Evolutionary conservation across 2,113 vertebrate genomes (phyloP).

Genomic region (Vireo altiloquus): DNA sequence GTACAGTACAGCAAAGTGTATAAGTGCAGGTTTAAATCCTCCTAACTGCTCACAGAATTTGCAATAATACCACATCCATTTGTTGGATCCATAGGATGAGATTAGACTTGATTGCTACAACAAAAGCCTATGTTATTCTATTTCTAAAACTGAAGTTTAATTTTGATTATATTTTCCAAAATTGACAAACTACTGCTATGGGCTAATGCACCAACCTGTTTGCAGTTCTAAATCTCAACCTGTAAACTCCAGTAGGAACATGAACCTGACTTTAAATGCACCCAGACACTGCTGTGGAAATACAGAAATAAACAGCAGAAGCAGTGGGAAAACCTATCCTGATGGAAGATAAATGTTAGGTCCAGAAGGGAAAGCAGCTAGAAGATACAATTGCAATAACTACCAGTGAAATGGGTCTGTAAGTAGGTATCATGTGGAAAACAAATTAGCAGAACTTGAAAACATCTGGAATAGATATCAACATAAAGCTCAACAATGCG

Average conservation of each 20-base stretch:
- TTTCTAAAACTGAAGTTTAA: neutral
- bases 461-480: constrained; percentile 58
- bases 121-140: neutral
- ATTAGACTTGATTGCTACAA: neutral
- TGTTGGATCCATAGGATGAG: neutral
- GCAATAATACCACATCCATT: neutral
- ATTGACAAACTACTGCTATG: rapidly evolving
- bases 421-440: constrained; percentile 44
- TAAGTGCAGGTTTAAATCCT: neutral
- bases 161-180: neutral
- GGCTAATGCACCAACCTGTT: neutral
- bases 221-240: neutral
- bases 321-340: constrained; percentile 9
- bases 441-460: constrained; percentile 50
- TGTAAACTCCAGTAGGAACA: neutral
- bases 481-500: constrained; percentile 11
- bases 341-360: constrained; percentile 15
- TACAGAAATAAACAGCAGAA: constrained; percentile 5
- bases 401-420: constrained; percentile 28
- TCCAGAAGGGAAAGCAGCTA: neutral
- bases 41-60: neutral
- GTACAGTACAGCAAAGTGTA: neutral
- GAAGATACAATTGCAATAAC: constrained; percentile 18
- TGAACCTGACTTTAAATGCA: neutral
- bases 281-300: neutral